These are phyloP conservation scores for Chiloscyllium punctatum DNA, from an alignment of 2,797 vertebrate species.

Conservation along the genomic window DNA sequence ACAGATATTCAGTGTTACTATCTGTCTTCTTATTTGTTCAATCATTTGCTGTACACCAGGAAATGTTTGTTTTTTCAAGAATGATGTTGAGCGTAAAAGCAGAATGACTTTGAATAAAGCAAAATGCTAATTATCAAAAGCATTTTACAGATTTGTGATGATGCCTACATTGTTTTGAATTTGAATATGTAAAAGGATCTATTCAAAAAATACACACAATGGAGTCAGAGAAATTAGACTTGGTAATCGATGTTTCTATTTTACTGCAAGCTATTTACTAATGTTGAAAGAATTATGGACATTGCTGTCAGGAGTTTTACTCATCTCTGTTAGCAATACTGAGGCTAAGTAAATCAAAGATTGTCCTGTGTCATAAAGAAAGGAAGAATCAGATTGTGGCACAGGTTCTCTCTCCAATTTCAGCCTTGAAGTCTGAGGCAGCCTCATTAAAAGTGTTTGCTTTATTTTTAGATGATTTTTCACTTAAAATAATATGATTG, in stretches of 20 bases:
- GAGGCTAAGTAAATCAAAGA: neutral
- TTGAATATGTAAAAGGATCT: neutral
- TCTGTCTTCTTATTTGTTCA: no score
- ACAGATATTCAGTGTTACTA: no score
- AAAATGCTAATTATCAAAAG: neutral
- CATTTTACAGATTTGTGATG: neutral
- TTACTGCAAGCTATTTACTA: no score
- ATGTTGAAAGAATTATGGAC: no score
- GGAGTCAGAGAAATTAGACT: neutral
- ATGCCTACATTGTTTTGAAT: neutral
- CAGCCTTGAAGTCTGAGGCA: neutral
- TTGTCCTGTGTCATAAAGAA: neutral
- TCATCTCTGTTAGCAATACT: neutral
- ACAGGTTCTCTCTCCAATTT: neutral
- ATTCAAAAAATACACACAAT: neutral
- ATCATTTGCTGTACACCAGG: no score
- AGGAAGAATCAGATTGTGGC: neutral
- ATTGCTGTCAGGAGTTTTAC: neutral
- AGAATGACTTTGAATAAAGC: neutral
- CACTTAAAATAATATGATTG: neutral
- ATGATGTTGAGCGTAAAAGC: neutral
- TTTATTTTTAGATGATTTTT: neutral
- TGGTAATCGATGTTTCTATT: no score
- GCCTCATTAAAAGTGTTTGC: neutral
- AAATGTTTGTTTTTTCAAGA: no score